Percentiles rank a stretch among this genome's conserved stretches.
Conservation (phyloP, 1,140 invertebrate genomes). For the Drosophila tropicalis region DNA sequence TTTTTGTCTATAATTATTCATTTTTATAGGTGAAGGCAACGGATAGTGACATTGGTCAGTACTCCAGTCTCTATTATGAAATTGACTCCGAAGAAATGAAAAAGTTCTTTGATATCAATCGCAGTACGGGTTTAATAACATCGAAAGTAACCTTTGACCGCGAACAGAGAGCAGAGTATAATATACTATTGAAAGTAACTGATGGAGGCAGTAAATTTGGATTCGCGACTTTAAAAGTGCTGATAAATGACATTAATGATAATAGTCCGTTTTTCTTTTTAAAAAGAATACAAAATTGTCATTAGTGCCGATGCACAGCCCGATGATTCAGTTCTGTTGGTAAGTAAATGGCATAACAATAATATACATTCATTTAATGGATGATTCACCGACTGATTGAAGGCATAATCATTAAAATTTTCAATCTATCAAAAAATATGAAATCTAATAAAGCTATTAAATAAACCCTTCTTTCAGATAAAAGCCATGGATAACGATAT, state of each 20-base stretch:
- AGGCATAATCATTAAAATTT: no score
- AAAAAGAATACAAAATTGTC: slow-evolving; percentile 91
- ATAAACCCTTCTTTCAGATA: slow-evolving; percentile 73
- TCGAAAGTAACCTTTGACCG: slow-evolving; percentile 91
- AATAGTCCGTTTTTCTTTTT: slow-evolving; percentile 92
- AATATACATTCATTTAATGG: no score
- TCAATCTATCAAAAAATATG: background rate
- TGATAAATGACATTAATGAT: slow-evolving; percentile 93
- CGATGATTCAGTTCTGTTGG: slow-evolving; percentile 88
- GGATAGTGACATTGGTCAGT: slow-evolving; percentile 93
- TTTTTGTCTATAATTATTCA: background rate
- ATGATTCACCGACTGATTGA: no score
- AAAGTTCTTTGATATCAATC: slow-evolving; percentile 91
- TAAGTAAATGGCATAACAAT: slow-evolving; percentile 74
- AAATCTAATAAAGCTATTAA: background rate
- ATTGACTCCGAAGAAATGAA: slow-evolving; percentile 91
- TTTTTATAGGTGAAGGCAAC: slow-evolving; percentile 87
- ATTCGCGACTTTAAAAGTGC: slow-evolving; percentile 91
- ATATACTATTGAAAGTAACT: slow-evolving; percentile 92
- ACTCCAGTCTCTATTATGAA: slow-evolving; percentile 90
- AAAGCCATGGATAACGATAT: slow-evolving; percentile 89
- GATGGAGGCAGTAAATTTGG: slow-evolving; percentile 93
- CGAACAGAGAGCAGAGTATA: slow-evolving; percentile 89
- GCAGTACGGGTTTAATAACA: slow-evolving; percentile 90
- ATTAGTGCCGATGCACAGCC: slow-evolving; percentile 87